Conservation (phyloP, 2,113 vertebrate species). For the Rafetus swinhoei region DNA sequence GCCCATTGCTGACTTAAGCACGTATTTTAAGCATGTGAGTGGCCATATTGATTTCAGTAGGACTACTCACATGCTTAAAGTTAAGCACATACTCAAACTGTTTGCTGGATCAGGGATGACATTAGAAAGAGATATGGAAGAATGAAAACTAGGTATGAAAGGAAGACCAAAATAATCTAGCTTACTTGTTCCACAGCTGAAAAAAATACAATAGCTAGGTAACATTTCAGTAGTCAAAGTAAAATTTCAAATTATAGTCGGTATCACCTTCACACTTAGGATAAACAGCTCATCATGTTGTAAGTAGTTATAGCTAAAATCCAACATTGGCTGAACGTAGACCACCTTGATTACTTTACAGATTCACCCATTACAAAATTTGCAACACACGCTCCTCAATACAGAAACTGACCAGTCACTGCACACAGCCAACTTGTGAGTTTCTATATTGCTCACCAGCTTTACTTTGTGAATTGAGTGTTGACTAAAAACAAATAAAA, state of each 20-base stretch:
- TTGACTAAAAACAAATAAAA: conserved; percentile 39
- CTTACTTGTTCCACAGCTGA: neutral
- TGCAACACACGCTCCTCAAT: conserved; percentile 48
- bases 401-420: conserved; percentile 61
- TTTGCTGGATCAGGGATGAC: neutral
- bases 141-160: conserved; percentile 12
- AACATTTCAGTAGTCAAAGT: neutral
- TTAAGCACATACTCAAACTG: neutral
- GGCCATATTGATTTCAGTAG: neutral
- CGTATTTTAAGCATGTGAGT: neutral
- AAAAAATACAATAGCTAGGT: neutral
- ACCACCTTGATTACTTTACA: conserved; percentile 14
- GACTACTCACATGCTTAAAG: neutral
- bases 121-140: neutral
- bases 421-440: conserved; percentile 47
- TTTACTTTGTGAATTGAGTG: conserved; percentile 30
- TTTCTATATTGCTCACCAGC: conserved; percentile 64
- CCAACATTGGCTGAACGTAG: neutral
- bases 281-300: neutral
- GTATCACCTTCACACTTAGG: neutral
- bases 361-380: conserved; percentile 42
- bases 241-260: neutral
- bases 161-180: neutral
- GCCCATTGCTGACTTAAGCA: neutral
- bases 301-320: conserved; percentile 22